Evolutionary conservation across 2,113 vertebrate genomes (phyloP).

Genomic region (Pholis gunnellus): DNA sequence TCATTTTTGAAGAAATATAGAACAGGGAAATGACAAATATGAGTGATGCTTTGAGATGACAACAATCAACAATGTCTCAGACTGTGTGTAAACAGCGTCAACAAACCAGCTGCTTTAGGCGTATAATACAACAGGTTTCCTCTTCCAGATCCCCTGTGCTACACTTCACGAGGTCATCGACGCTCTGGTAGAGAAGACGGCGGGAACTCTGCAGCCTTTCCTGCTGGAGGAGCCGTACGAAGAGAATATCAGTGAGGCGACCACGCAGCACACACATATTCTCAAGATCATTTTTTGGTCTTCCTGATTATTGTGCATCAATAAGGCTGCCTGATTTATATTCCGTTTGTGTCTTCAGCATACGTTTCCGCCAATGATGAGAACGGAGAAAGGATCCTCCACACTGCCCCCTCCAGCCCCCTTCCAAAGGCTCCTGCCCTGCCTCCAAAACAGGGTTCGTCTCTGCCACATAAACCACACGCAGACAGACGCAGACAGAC

Average conservation of each 20-base stretch:
- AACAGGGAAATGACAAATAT: not conserved
- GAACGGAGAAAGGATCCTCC: conserved; percentile 85
- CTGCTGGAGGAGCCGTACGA: conserved; percentile 88
- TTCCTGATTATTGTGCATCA: not conserved
- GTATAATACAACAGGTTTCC: not conserved
- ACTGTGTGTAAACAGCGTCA: not conserved
- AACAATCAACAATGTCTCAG: not conserved
- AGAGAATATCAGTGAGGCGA: conserved; percentile 87
- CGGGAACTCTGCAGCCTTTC: conserved; percentile 87
- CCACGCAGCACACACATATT: not conserved
- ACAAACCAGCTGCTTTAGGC: not conserved
- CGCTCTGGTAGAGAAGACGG: conserved; percentile 86
- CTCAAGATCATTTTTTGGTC: not conserved
- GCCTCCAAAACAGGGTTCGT: conserved; percentile 84
- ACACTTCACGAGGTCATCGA: conserved; percentile 88
- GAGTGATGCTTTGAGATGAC: not conserved
- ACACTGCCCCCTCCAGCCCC: conserved; percentile 79
- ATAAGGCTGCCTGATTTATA: not conserved
- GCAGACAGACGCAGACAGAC: not conserved
- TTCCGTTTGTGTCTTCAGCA: conserved; percentile 72
- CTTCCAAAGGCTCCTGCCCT: conserved; percentile 75
- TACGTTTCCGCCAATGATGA: conserved; percentile 86
- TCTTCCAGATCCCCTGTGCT: conserved; percentile 85
- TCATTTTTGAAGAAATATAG: not conserved
- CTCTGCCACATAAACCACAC: not conserved